Base-by-base conservation (phyloP, 2,888 invertebrate species). In the Margaritifera margaritifera region DNA sequence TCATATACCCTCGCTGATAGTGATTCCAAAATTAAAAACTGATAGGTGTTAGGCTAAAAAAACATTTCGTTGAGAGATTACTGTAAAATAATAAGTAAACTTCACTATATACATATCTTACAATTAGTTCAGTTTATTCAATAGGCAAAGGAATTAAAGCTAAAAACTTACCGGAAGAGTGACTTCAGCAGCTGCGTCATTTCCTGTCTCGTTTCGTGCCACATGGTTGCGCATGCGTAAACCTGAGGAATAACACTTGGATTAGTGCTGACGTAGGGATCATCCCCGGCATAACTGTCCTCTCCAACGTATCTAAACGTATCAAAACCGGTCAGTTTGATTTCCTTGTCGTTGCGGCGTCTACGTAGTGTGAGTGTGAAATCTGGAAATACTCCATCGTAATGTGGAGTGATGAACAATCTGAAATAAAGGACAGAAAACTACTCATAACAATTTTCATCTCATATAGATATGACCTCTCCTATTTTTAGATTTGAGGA, bases 171-270 rank as follows among this genome's bases (percentile, higher is more conserved):
- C 86, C 85, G 87, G 69, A 90, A 84, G 83, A 98, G 94, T 68
- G 97, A 97, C 90, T 96, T 96, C 75, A 98, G 92, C 89, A 97
- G 94, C 87, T 95, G 84, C n/a, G 84, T 86, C 84, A 85, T 86
- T 77, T 86, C 86, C 71, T 96, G 97, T 89, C 94, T 94, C 27
- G 97, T 99, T 91, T 99, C 99, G 91, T 99, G 99, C 99, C 99
- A 99, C 99, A 99, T 99, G 81, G 99, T 99, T 62, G 95, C 95
- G 90, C 99, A 99, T 56, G 97, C 96, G 89, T 96, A 99, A 81
- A 99, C 97, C 89, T 80, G 82, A 24, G 86, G 86, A 42, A 79
- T 77, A 8, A 79, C 74, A 62, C 78, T 76, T 19, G 72, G 71
- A 54, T 69, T 62, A 0, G 70, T 66, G 20, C 66, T 68, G 15